A percentile compares a stretch with the other conserved stretches of the same genome.
These are phyloP conservation scores for Eupristina koningsbergeri DNA, from an alignment of 1,140 invertebrate species.

Conservation along the genomic window DNA sequence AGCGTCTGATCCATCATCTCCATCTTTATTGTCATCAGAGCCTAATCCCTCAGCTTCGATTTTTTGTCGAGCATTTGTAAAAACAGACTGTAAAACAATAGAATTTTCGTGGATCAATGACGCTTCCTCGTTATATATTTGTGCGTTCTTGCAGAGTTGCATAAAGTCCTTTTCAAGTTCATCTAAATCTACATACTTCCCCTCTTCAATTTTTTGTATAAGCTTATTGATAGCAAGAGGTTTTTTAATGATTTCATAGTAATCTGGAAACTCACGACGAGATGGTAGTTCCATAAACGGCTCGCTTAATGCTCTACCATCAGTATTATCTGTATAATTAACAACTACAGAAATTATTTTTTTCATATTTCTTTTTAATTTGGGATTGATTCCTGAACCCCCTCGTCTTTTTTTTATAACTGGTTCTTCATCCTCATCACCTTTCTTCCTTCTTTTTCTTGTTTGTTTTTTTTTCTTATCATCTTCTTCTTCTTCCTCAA, in stretches of 20 bases:
- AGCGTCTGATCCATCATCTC: constrained; percentile 75
- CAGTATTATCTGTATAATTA: constrained; percentile 86
- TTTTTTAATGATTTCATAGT: constrained; percentile 97
- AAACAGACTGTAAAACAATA: constrained; percentile 91
- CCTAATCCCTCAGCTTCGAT: constrained; percentile 79
- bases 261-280: constrained; percentile 92
- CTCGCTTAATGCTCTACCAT: constrained; percentile 89
- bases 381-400: constrained; percentile 74
- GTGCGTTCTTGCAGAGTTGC: constrained; percentile 95
- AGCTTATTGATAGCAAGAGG: constrained; percentile 97
- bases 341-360: constrained; percentile 88
- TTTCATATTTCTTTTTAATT: constrained; percentile 84
- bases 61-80: constrained; percentile 83
- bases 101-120: constrained; percentile 97
- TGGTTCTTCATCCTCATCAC: constrained; percentile 75
- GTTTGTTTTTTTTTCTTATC: constrained; percentile 76
- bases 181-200: constrained; percentile 89
- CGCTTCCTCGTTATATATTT: constrained; percentile 97
- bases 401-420: constrained; percentile 75
- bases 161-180: constrained; percentile 95
- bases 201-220: constrained; percentile 86
- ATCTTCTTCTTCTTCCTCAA: constrained; percentile 86
- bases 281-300: constrained; percentile 97
- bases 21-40: constrained; percentile 74
- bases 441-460: constrained; percentile 76